Conservation (phyloP, 2,113 vertebrate genomes). For the Colaptes auratus region DNA sequence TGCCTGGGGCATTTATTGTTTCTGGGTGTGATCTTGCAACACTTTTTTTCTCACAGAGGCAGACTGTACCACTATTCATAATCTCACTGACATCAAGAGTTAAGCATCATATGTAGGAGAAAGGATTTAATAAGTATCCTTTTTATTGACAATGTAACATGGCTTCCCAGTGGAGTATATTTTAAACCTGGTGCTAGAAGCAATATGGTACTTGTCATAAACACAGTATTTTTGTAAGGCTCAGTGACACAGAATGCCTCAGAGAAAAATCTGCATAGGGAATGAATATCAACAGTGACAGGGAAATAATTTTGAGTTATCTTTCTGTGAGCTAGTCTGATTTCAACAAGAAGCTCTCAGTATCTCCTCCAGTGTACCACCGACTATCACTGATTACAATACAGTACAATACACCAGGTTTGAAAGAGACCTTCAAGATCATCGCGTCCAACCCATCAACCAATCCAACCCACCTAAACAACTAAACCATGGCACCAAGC, state of each 20-base stretch:
- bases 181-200: conserved; percentile 13
- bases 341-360: neutral
- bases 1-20: conserved; percentile 55
- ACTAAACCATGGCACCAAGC: no score
- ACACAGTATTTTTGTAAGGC: conserved; percentile 27
- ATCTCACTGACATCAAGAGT: neutral
- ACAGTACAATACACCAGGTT: no score
- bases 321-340: neutral
- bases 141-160: conserved; percentile 12
- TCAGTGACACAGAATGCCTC: neutral
- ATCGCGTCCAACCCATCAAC: no score
- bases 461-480: no score
- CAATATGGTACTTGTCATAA: conserved; percentile 53
- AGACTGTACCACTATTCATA: conserved; percentile 3
- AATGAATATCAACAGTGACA: neutral
- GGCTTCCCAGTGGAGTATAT: conserved; percentile 7
- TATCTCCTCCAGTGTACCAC: neutral
- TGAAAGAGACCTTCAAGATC: no score
- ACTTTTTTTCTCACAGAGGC: conserved; percentile 46
- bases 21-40: conserved; percentile 18
- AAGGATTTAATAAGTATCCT: neutral
- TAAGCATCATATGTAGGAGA: neutral
- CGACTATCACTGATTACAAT: neutral
- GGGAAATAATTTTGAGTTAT: neutral
- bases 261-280: conserved; percentile 15